Conservation (phyloP, 64 coral and sea anemone genomes). For the Montipora sp. region DNA sequence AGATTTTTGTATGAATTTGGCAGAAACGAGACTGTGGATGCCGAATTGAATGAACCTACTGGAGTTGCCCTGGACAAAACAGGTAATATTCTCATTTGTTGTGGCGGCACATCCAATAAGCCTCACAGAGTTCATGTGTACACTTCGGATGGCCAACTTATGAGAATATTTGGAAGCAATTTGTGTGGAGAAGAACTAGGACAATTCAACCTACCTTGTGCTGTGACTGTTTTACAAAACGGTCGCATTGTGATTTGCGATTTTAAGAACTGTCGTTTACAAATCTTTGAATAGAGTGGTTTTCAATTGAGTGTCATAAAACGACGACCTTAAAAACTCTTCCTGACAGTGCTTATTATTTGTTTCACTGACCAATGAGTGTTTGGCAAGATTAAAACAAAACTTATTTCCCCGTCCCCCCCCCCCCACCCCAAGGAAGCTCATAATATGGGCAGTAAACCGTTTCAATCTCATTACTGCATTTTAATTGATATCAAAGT, state of each 20-base stretch:
- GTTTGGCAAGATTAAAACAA: too few relatives aligned
- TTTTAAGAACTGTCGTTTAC: neutral
- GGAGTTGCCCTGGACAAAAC: slow-evolving; percentile 48
- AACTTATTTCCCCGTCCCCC: too few relatives aligned
- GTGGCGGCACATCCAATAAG: neutral
- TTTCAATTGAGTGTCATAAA: too few relatives aligned
- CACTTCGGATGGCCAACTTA: slow-evolving; percentile 16
- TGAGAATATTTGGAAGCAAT: slow-evolving; percentile 24
- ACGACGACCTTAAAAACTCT: too few relatives aligned
- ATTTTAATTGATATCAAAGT: too few relatives aligned
- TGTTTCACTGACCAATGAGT: too few relatives aligned
- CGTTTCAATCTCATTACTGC: too few relatives aligned
- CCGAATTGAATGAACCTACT: neutral
- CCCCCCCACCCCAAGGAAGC: too few relatives aligned
- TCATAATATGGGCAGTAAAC: too few relatives aligned
- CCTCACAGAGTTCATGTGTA: slow-evolving; percentile 14
- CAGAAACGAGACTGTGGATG: neutral
- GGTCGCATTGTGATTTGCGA: slow-evolving; percentile 35
- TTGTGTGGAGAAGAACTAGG: neutral
- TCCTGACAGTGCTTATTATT: neutral
- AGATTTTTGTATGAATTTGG: slow-evolving; percentile 35
- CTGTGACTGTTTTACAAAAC: neutral
- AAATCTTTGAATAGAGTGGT: neutral
- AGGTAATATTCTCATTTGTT: slow-evolving; percentile 26
- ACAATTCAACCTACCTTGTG: neutral